These are phyloP conservation scores for Platalea minor DNA, from an alignment of 2,797 vertebrate species.

Conservation along the genomic window DNA sequence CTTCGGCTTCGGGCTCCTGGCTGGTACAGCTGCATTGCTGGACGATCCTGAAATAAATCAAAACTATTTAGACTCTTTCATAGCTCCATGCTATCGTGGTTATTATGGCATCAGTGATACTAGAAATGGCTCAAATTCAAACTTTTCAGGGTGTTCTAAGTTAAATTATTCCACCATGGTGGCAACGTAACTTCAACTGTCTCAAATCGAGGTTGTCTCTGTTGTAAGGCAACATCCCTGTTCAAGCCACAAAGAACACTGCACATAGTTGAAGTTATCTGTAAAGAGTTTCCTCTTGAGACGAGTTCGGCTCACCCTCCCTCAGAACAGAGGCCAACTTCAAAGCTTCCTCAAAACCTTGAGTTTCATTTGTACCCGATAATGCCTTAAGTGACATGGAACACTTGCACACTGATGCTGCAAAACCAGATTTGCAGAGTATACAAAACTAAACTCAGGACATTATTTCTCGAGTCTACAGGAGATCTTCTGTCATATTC, in stretches of 20 bases:
- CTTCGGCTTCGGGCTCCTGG: constrained; percentile 90
- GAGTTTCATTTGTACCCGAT: background rate
- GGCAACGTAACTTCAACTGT: background rate
- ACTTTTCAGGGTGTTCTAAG: background rate
- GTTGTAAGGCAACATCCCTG: background rate
- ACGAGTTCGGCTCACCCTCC: background rate
- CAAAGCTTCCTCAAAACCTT: background rate
- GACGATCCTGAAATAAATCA: constrained; percentile 87
- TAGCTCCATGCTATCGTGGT: background rate
- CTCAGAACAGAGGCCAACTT: background rate
- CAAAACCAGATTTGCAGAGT: background rate
- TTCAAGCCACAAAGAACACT: background rate
- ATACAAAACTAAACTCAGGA: background rate
- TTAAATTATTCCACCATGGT: background rate
- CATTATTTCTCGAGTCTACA: background rate
- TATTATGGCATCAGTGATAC: background rate
- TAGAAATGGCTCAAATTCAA: background rate
- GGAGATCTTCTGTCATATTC: background rate
- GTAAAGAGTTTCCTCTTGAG: background rate
- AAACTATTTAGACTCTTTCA: constrained; percentile 13
- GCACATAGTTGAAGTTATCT: background rate
- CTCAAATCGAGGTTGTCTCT: background rate
- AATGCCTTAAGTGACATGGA: background rate
- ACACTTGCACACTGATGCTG: background rate
- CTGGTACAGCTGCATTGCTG: constrained; percentile 96